A percentile compares a stretch with the other conserved stretches of the same genome.
Evolutionary conservation across 2,888 invertebrate species (phyloP).

Genomic region (Aproaerema taeniolella): DNA sequence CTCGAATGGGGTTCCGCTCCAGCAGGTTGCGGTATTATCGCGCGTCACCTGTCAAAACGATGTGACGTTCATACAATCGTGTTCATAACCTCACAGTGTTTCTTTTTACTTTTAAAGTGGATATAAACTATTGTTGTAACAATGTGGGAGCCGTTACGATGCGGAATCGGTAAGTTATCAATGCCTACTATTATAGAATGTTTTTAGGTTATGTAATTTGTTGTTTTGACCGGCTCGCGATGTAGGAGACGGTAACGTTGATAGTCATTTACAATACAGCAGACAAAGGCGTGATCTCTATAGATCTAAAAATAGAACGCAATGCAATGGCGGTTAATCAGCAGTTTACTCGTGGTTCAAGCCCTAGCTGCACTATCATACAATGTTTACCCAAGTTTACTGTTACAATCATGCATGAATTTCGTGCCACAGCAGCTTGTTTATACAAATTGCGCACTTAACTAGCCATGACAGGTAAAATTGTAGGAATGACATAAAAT

Average conservation of each 20-base stretch:
- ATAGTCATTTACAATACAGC: conserved; percentile 63
- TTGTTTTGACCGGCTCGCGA: conserved; percentile 45
- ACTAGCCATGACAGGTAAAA: conserved; percentile 5
- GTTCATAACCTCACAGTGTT: conserved; percentile 55
- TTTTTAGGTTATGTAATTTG: conserved; percentile 51
- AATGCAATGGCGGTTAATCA: conserved; percentile 68
- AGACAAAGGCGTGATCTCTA: conserved; percentile 74
- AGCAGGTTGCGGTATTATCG: conserved; percentile 48
- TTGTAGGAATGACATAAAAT: neutral
- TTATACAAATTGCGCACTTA: conserved; percentile 5
- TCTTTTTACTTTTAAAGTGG: conserved; percentile 38
- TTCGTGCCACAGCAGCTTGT: conserved; percentile 25
- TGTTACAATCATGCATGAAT: conserved; percentile 33
- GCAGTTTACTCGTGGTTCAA: conserved; percentile 61
- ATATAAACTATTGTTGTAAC: conserved; percentile 41
- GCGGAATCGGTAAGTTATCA: conserved; percentile 53
- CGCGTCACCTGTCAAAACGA: conserved; percentile 68
- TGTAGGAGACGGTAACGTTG: conserved; percentile 32
- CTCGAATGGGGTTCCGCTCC: conserved; percentile 34
- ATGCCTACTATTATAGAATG: conserved; percentile 13
- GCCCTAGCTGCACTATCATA: conserved; percentile 29
- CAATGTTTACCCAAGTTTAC: conserved; percentile 28
- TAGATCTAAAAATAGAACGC: conserved; percentile 67
- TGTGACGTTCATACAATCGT: conserved; percentile 50
- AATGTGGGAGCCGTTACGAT: conserved; percentile 49